Percentiles rank a stretch among this genome's conserved stretches.
phyloP scores from a whole-genome alignment of 2,888 invertebrate species.

The Drosophila barbarae region DNA sequence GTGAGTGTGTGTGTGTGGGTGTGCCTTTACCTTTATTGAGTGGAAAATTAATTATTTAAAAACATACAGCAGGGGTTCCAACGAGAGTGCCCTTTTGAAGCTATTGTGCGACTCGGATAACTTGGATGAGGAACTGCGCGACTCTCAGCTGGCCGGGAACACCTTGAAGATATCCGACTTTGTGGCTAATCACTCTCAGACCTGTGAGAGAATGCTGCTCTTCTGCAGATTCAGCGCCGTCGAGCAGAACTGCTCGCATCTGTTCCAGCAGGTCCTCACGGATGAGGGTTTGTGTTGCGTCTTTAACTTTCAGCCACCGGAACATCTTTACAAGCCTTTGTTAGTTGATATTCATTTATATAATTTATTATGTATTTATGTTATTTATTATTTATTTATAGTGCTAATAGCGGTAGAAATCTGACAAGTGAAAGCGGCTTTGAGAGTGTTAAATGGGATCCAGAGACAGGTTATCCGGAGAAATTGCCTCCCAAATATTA shows the following conservation, averaged over 20 bases:
- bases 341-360: conserved; percentile 24
- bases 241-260: conserved; percentile 82
- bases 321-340: conserved; percentile 58
- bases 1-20: conserved; percentile 45
- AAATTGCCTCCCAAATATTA: conserved; percentile 82
- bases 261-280: conserved; percentile 88
- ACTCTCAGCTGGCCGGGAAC: conserved; percentile 34
- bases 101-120: conserved; percentile 51
- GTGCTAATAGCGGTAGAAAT: conserved; percentile 25
- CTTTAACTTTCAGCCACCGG: conserved; percentile 87
- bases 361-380: neutral
- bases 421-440: conserved; percentile 43
- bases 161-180: conserved; percentile 57
- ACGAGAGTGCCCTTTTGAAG: conserved; percentile 55
- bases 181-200: conserved; percentile 60
- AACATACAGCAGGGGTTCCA: conserved; percentile 57
- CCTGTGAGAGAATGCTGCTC: conserved; percentile 79
- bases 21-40: neutral
- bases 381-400: neutral
- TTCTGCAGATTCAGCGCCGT: conserved; percentile 85
- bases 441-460: conserved; percentile 84
- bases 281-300: conserved; percentile 93
- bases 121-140: conserved; percentile 5
- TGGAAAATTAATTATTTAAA: conserved; percentile 7
- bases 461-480: conserved; percentile 85